These are phyloP conservation scores for Neodiprion pinetum DNA, from an alignment of 1,140 invertebrate species.

Conservation along the genomic window DNA sequence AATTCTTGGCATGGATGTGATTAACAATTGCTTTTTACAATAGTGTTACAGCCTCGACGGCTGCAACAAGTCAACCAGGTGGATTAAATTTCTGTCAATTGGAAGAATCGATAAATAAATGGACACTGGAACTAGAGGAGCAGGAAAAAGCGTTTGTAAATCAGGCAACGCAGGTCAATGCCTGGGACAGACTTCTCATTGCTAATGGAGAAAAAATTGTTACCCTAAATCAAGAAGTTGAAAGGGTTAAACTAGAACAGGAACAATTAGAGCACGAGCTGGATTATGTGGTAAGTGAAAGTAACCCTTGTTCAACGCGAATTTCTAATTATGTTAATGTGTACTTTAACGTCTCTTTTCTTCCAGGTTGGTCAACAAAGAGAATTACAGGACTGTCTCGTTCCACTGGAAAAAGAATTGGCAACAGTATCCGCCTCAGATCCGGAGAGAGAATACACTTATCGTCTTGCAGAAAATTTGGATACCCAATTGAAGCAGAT, in stretches of 20 bases:
- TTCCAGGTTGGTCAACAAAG: slow-evolving; percentile 79
- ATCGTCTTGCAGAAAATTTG: slow-evolving; percentile 86
- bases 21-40: slow-evolving; percentile 29
- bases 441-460: slow-evolving; percentile 86
- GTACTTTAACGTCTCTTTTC: slow-evolving; percentile 1
- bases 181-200: slow-evolving; percentile 91
- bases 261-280: slow-evolving; percentile 89
- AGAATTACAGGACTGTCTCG: slow-evolving; percentile 87
- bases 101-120: slow-evolving; percentile 95
- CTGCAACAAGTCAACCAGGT: slow-evolving; percentile 54
- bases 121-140: slow-evolving; percentile 91
- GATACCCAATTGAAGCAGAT: slow-evolving; percentile 93
- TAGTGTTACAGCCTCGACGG: slow-evolving; percentile 56
- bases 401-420: slow-evolving; percentile 84
- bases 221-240: slow-evolving; percentile 82
- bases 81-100: slow-evolving; percentile 86
- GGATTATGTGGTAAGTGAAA: slow-evolving; percentile 81
- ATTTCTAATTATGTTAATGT: not conserved
- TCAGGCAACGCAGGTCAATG: slow-evolving; percentile 93
- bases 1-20: not conserved
- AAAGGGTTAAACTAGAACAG: slow-evolving; percentile 88
- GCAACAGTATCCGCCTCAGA: slow-evolving; percentile 77
- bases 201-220: slow-evolving; percentile 93
- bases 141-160: slow-evolving; percentile 93
- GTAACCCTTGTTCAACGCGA: not conserved